Evolutionary conservation across 2,797 vertebrate genomes (phyloP), one percentile per base, ranked within the genome.

Genomic region (Hirundo rustica): DNA sequence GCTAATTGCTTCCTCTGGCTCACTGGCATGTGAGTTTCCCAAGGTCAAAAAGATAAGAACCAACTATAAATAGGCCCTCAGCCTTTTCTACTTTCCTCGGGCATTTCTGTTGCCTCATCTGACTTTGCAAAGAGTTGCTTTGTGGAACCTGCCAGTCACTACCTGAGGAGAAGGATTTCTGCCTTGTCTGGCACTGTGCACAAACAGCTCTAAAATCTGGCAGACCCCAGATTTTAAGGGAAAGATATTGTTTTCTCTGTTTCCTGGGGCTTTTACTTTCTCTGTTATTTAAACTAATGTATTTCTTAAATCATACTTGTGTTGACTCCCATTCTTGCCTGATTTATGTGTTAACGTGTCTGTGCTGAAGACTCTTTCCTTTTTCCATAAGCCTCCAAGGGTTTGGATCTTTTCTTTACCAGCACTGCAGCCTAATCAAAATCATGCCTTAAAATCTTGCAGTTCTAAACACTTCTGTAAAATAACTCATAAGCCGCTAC

Each of bases 191-290:
- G 84, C 45, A 42, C 14, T 0, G 1, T 54, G 70, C 73, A 44
- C 45, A 38, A 75, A 4, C 13, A 76, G 27, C 8, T 9, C 45
- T 78, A 9, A 51, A 54, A 58, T 48, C 80, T 70, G 60, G 20
- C 62, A 73, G 21, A 73, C 71, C 45, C 32, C 27, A 55, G 34
- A 53, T 82, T 91, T 91, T 57, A 91, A 64, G 45, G 36, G 60
- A 71, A 82, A 66, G 64, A 70, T 9, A 30, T 78, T 68, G 36
- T 60, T 73, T 89, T 67, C 61, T 48, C 36, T 17, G 4, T 87
- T 79, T 92, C 95, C 77, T 42, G 51, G 21, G 74, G 89, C 92
- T 95, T 79, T 88, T 32, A 21, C 48, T 91, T 87, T 89, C 61
- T 79, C 60, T 76, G 30, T 85, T 91, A 29, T 42, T 76, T 68